Evolutionary conservation across 2,113 vertebrate species (phyloP), one percentile per base, ranked within the genome.

Genomic region (Clupea harengus): DNA sequence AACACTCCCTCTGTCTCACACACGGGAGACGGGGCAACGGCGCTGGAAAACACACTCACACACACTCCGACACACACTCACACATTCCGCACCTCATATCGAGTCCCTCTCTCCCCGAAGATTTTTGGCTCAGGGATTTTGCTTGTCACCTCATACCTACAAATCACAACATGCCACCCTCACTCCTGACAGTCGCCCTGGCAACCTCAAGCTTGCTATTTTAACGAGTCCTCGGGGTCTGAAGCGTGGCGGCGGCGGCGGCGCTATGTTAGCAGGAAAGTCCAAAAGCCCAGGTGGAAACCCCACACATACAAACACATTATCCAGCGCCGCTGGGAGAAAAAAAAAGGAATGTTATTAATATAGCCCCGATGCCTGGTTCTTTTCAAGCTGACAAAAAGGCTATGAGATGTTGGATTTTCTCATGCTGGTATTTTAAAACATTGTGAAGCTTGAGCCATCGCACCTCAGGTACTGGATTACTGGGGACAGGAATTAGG

Each of bases 141-240:
- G 75, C 81, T 90, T 72, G 20, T 90, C 88, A 90, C 88, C 91
- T 87, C 72, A 85, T 80, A 91, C 90, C 52, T n/a, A 39, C 89
- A 92, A 92, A 91, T 92, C 91, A 64, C 84, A 89, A 91, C 85
- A 91, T 91, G 82, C 83, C 84, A 82, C 72, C n/a, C 57, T 88
- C 89, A 85, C 85, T 90, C 84, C 78, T 83, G 88, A 88, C 85
- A 67, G 89, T 91, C 89, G 90, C 90, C 90, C 86, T 91, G 87
- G 86, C 89, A 86, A 89, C 90, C 47, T 87, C 81, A 88, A 6
- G 72, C 82, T 87, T 90, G 88, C 91, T 84, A 91, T 93, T 92
- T 91, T 89, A 92, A 91, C 86, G 50, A 89, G 86, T 87, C 85
- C 85, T 89, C 88, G 82, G 80, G 82, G 87, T 84, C 84, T 84